These are phyloP conservation scores for Scytalopus superciliaris DNA, from an alignment of 2,113 vertebrate genomes.

Conservation along the genomic window DNA sequence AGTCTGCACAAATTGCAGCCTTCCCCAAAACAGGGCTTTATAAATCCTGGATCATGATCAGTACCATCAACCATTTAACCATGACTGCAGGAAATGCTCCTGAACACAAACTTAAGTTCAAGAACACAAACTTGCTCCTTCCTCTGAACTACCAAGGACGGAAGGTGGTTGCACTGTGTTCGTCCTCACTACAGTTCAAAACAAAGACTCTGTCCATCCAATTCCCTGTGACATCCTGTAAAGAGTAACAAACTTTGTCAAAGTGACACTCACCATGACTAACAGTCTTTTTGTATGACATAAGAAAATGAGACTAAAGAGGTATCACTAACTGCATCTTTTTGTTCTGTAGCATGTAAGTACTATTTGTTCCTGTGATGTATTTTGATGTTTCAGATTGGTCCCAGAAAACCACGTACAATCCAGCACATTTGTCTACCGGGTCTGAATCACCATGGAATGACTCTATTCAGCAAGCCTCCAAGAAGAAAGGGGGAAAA, in stretches of 20 bases:
- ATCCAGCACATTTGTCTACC: neutral
- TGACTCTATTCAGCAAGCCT: neutral
- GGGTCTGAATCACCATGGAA: neutral
- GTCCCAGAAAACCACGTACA: neutral
- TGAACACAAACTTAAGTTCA: neutral
- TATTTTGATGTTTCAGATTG: neutral
- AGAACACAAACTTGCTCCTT: neutral
- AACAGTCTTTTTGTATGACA: neutral
- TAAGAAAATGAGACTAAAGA: neutral
- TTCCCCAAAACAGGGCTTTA: neutral
- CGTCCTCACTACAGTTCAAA: neutral
- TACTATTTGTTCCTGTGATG: neutral
- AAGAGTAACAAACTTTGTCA: neutral
- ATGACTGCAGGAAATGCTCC: neutral
- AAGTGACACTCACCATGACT: neutral
- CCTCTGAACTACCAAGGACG: constrained; percentile 3
- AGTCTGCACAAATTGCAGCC: neutral
- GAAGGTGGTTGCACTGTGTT: neutral
- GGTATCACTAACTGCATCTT: neutral
- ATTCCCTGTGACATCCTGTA: neutral
- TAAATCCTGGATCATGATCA: neutral
- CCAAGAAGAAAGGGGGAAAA: neutral
- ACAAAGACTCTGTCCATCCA: neutral
- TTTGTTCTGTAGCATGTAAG: neutral
- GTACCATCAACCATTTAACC: neutral